Conservation (phyloP, 2,113 vertebrate species). For the Phoenicopterus ruber region DNA sequence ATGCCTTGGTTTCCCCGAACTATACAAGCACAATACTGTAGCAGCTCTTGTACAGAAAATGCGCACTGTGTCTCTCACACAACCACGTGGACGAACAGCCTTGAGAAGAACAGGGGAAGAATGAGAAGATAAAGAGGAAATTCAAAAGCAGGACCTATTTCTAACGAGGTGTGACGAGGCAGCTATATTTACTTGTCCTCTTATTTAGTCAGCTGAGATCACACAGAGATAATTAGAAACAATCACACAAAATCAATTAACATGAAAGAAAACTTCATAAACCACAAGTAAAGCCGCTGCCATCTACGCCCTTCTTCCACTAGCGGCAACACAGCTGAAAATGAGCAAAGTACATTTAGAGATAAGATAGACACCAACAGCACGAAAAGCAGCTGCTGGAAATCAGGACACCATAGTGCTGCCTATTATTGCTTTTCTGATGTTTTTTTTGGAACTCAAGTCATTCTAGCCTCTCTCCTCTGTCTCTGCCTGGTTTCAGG, state of each 20-base stretch:
- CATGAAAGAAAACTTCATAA: neutral
- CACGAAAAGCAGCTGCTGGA: neutral
- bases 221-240: neutral
- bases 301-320: neutral
- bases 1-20: neutral
- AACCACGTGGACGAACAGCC: rapidly evolving
- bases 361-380: neutral
- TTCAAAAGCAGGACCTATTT: neutral
- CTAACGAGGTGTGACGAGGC: neutral
- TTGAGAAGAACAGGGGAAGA: neutral
- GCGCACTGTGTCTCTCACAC: rapidly evolving
- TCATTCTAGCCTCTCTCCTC: neutral
- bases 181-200: neutral
- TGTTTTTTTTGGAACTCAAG: neutral
- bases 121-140: neutral
- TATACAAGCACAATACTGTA: neutral
- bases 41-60: neutral
- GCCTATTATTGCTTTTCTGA: neutral
- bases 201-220: neutral
- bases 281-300: neutral
- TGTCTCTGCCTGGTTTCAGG: neutral
- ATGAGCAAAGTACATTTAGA: neutral
- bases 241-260: neutral
- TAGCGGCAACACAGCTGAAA: neutral
- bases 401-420: rapidly evolving